A percentile compares a stretch with the other conserved stretches of the same genome.
Evolutionary conservation across 2,888 invertebrate genomes (phyloP).

Genomic region (Tenthredo amoena): DNA sequence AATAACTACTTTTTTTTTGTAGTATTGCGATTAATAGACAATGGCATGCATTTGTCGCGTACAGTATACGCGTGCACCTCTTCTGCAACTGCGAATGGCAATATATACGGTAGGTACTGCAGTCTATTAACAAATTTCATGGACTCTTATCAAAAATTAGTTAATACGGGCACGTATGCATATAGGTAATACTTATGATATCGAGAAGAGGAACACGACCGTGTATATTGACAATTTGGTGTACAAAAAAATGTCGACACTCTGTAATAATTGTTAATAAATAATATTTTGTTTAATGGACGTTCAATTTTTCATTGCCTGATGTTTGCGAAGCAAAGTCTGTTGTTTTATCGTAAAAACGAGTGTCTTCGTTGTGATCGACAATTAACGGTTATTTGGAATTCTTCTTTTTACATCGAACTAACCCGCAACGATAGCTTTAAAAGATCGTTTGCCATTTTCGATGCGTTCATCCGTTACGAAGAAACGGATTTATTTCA

Average conservation of each 20-base stretch:
- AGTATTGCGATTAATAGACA: not conserved
- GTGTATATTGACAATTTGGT: not conserved
- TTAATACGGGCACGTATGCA: too few relatives aligned
- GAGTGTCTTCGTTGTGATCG: not conserved
- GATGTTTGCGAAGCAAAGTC: not conserved
- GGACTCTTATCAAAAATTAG: not conserved
- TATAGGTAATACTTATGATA: not conserved
- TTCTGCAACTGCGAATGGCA: not conserved
- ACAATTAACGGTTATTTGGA: not conserved
- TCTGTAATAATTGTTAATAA: not conserved
- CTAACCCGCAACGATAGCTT: not conserved
- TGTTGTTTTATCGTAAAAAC: not conserved
- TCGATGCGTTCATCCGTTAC: not conserved
- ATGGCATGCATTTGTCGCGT: not conserved
- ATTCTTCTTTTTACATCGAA: not conserved
- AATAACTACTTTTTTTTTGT: not conserved
- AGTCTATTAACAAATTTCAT: not conserved
- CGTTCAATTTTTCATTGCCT: not conserved
- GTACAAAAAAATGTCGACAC: not conserved
- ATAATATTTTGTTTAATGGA: not conserved
- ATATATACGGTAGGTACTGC: not conserved
- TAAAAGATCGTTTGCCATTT: not conserved
- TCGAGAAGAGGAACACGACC: too few relatives aligned
- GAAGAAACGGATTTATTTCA: not conserved
- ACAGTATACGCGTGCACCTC: not conserved